Percentiles rank a stretch among this genome's conserved stretches.
These are phyloP conservation scores for Gryon sp. DNA, from an alignment of 1,140 invertebrate genomes.

Conservation along the genomic window DNA sequence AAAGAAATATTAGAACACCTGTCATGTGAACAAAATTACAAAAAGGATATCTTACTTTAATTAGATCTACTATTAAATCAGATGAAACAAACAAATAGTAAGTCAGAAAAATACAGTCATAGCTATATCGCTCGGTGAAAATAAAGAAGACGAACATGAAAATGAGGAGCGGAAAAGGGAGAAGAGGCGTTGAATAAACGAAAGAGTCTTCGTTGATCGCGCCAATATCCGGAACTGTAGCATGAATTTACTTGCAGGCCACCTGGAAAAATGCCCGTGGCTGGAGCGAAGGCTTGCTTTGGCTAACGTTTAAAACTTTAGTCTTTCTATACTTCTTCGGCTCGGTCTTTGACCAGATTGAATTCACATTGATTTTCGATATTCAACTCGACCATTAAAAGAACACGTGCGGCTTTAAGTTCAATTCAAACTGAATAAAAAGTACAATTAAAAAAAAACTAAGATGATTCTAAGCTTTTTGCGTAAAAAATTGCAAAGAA, in stretches of 20 bases:
- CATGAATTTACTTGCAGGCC: conserved; percentile 49
- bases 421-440: conserved; percentile 41
- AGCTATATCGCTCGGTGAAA: neutral
- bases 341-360: conserved; percentile 54
- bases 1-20: too few species aligned
- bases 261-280: conserved; percentile 52
- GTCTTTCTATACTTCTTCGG: conserved; percentile 36
- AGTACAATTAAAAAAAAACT: conserved; percentile 15
- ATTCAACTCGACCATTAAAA: conserved; percentile 47
- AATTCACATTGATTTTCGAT: conserved; percentile 63
- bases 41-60: too few species aligned
- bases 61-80: neutral
- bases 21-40: too few species aligned
- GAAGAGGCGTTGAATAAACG: conserved; percentile 41
- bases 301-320: conserved; percentile 50
- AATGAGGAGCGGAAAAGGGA: conserved; percentile 17
- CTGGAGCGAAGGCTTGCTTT: conserved; percentile 35
- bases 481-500: conserved; percentile 8
- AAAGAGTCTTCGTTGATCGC: conserved; percentile 41
- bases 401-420: conserved; percentile 53
- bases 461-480: neutral
- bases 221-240: conserved; percentile 45
- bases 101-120: conserved; percentile 18
- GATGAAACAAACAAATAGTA: conserved; percentile 21
- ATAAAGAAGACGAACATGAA: conserved; percentile 37